Evolutionary conservation across 1,140 invertebrate species (phyloP).

Genomic region (Hycleus phaleratus): DNA sequence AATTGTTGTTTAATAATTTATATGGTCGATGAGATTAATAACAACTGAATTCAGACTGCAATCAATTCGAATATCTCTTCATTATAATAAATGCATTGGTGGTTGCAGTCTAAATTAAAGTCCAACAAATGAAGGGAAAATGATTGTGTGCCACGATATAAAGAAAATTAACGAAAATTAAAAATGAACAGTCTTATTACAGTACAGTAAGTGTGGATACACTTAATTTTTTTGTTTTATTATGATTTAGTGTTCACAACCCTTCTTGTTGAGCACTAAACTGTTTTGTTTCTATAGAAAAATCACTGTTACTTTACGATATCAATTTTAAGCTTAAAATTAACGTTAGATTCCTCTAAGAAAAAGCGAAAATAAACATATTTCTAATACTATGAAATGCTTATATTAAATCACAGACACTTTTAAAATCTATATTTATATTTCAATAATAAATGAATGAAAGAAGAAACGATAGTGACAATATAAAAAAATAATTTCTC

Average conservation of each 20-base stretch:
- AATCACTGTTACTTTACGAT: constrained; percentile 19
- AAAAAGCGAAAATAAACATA: constrained; percentile 8
- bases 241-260: constrained; percentile 21
- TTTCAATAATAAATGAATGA: constrained; percentile 15
- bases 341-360: background rate
- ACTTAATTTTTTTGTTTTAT: background rate
- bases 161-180: background rate
- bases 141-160: too few species aligned
- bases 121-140: too few species aligned
- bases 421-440: constrained; percentile 15
- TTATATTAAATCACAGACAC: constrained; percentile 23
- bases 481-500: constrained; percentile 18
- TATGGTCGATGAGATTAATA: too few species aligned
- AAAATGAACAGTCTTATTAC: constrained; percentile 18
- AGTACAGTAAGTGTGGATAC: constrained; percentile 16
- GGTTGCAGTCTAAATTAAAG: too few species aligned
- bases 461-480: background rate
- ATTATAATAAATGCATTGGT: too few species aligned
- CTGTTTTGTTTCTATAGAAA: constrained; percentile 4
- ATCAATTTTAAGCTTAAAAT: constrained; percentile 18
- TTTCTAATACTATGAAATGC: constrained; percentile 22
- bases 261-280: constrained; percentile 21
- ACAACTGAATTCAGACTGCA: too few species aligned
- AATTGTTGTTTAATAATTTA: too few species aligned
- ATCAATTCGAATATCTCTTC: too few species aligned